phyloP scores from a whole-genome alignment of 2,797 vertebrate species.

The Rhabdomys pumilio region DNA sequence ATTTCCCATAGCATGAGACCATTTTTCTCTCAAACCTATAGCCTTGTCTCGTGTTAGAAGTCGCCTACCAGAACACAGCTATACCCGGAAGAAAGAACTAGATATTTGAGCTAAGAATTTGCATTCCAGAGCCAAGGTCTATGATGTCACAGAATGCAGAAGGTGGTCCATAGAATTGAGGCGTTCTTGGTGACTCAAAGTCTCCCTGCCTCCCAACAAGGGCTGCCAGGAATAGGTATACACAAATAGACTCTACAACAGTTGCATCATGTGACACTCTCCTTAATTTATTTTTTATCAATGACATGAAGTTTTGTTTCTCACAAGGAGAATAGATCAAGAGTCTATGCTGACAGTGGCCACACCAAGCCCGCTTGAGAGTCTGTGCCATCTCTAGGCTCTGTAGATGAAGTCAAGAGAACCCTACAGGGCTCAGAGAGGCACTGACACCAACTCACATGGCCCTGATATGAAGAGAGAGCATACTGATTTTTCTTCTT shows the following conservation, averaged over 20 bases:
- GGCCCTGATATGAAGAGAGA: not conserved
- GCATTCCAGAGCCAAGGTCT: not conserved
- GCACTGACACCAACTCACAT: rapidly evolving
- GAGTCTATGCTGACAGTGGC: too few species aligned
- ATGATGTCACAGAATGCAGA: not conserved
- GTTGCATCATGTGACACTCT: not conserved
- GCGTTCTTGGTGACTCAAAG: too few species aligned
- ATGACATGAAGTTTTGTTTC: not conserved
- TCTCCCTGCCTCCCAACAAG: not conserved
- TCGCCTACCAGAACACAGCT: not conserved
- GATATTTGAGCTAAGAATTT: not conserved
- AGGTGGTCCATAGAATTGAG: not conserved
- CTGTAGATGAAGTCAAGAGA: not conserved
- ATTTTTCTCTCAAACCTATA: not conserved
- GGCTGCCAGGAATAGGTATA: not conserved
- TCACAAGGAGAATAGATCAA: not conserved
- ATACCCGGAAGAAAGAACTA: not conserved
- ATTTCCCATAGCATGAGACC: not conserved
- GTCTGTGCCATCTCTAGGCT: not conserved
- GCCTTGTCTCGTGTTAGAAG: not conserved
- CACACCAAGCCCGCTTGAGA: too few species aligned
- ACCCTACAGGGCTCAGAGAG: not conserved
- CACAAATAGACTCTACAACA: not conserved
- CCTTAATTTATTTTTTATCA: not conserved
- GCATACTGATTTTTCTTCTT: not conserved